phyloP scores from a whole-genome alignment of 1,140 invertebrate genomes.

The Ctenoplectra terminalis region DNA sequence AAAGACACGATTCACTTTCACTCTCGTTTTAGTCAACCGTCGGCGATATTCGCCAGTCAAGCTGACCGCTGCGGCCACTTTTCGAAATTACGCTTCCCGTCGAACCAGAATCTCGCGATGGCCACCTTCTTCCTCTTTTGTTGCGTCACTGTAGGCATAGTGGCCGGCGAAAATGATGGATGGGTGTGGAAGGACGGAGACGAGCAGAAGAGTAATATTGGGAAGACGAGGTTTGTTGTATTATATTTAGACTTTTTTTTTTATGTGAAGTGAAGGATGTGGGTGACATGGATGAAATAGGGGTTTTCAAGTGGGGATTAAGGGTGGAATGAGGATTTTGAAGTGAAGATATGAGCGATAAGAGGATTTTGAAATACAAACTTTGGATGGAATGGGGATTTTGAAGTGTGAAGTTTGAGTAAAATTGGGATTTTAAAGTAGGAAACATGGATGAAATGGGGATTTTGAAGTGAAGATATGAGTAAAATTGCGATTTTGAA shows the following conservation, averaged over 20 bases:
- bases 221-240: slow-evolving; percentile 43
- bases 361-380: no score
- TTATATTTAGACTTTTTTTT: background rate
- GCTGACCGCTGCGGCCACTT: background rate
- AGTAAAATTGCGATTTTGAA: no score
- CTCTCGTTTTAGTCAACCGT: slow-evolving; percentile 73
- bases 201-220: slow-evolving; percentile 46
- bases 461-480: no score
- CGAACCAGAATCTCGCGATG: slow-evolving; percentile 20
- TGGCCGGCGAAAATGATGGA: slow-evolving; percentile 63
- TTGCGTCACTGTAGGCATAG: background rate
- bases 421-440: no score
- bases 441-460: no score
- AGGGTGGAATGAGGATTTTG: no score
- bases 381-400: no score
- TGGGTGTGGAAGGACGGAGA: slow-evolving; percentile 79
- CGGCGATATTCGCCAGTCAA: slow-evolving; percentile 41
- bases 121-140: background rate
- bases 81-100: background rate
- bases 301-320: no score
- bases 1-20: slow-evolving; percentile 73
- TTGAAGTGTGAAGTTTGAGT: no score
- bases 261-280: no score
- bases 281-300: no score
- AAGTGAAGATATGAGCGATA: no score